Base-by-base conservation (phyloP, 2,888 invertebrate species). In the Agrochola lychnidis region DNA sequence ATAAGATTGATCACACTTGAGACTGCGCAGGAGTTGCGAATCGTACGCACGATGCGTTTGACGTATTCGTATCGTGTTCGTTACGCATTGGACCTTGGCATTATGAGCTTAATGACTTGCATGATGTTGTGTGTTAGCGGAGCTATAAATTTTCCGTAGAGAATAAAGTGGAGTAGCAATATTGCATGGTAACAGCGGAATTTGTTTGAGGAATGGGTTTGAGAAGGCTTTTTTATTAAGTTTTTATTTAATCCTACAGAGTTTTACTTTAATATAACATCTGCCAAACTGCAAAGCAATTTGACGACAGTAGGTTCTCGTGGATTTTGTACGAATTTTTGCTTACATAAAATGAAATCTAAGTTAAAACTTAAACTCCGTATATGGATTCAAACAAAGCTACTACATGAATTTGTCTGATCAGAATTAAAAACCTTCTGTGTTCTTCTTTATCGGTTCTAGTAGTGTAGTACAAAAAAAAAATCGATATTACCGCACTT, bases 71-170 rank as follows among this genome's bases (percentile, higher is more conserved):
- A 78, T 78, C 78, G 66, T 73, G 70, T 82, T 81, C 70, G 79
- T 81, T 74, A 74, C 57, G 82, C 83, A 45, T 71, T 68, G 63
- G 79, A 71, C 82, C 82, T 83, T 82, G 83, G 30, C 75, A 82
- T 83, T 83, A 83, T 45, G 36, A 67, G 68, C 75, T 62, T 83
- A 83, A 82, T 69, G 83, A 66, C 68, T 82, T 73, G 79, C 79
- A 81, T 70, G 67, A 59, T 73, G 56, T 40, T 82, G 66, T 82
- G 36, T 59, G 62, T 78, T 80, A 62, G 67, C 53, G 53, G 36
- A 30, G 53, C n/a, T 82, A 79, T 82, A 78, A 59, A 83, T 74
- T 83, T 74, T 83, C 81, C 79, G 30, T 59, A 19, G n/a, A 68
- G 12, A 40, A 78, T 63, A 25, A 51, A 64, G 12, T 61, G 12